Conservation (phyloP, 92 coral and sea anemone genomes). For the Zoanthus gigantus region DNA sequence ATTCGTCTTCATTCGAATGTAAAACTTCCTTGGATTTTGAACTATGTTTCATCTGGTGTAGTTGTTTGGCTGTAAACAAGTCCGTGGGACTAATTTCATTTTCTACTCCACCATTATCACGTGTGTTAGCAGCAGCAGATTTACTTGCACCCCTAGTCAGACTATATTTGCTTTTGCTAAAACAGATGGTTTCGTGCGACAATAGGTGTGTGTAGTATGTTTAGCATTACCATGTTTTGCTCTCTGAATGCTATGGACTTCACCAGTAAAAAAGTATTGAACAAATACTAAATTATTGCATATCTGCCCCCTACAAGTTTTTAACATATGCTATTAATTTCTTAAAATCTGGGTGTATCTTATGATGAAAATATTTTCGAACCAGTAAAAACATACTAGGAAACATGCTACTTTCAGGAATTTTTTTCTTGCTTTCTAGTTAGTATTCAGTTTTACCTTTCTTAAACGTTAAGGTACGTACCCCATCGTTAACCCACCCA, state of each 20-base stretch:
- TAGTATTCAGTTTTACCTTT: no score
- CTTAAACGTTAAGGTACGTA: no score
- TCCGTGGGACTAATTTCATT: slow-evolving; percentile 39
- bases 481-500: no score
- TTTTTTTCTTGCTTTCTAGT: no score
- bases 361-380: slow-evolving; percentile 47
- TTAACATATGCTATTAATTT: slow-evolving; percentile 41
- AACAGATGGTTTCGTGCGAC: slow-evolving; percentile 53
- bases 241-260: slow-evolving; percentile 25
- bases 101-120: slow-evolving; percentile 39
- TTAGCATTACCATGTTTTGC: slow-evolving; percentile 61
- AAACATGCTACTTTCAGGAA: slow-evolving; percentile 5
- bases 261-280: slow-evolving; percentile 55
- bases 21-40: no score
- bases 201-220: slow-evolving; percentile 7
- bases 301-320: slow-evolving; percentile 38
- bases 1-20: slow-evolving; percentile 9
- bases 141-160: not conserved
- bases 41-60: not conserved
- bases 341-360: slow-evolving; percentile 48
- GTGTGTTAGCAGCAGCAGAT: slow-evolving; percentile 37
- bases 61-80: slow-evolving; percentile 20
- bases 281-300: slow-evolving; percentile 41
- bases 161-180: not conserved
- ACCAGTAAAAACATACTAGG: slow-evolving; percentile 9